These are phyloP conservation scores for Turnix velox DNA, from an alignment of 2,113 vertebrate species.

Conservation along the genomic window DNA sequence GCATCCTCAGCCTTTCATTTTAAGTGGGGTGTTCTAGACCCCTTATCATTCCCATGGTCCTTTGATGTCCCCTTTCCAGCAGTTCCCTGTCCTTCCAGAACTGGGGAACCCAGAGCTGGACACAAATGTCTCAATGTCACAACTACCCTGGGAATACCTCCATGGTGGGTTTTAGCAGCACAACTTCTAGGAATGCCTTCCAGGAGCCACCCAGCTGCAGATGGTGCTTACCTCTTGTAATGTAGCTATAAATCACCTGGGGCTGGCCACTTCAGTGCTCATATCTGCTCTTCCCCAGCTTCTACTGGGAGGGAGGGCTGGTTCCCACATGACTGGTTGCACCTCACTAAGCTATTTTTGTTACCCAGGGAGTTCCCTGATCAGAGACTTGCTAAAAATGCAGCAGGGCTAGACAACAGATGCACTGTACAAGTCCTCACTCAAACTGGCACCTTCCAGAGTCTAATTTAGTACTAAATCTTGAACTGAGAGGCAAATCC, in stretches of 20 bases:
- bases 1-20: no score
- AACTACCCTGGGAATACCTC: accelerated
- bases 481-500: neutral
- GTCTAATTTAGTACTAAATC: neutral
- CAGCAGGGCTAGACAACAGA: neutral
- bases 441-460: neutral
- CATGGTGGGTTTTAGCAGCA: accelerated
- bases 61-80: no score
- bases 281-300: no score
- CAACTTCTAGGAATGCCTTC: accelerated
- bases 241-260: accelerated
- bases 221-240: accelerated
- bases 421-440: accelerated
- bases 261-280: neutral
- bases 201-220: accelerated
- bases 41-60: no score
- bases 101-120: no score
- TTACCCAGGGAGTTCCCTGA: neutral
- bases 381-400: neutral
- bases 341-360: accelerated
- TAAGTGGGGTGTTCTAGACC: no score
- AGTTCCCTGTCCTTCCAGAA: no score
- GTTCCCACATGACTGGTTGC: neutral
- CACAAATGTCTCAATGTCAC: no score
- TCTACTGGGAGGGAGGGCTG: neutral